Evolutionary conservation across 2,113 vertebrate species (phyloP), one percentile per base, ranked within the genome.

Genomic region (Sphyrna mokarran): DNA sequence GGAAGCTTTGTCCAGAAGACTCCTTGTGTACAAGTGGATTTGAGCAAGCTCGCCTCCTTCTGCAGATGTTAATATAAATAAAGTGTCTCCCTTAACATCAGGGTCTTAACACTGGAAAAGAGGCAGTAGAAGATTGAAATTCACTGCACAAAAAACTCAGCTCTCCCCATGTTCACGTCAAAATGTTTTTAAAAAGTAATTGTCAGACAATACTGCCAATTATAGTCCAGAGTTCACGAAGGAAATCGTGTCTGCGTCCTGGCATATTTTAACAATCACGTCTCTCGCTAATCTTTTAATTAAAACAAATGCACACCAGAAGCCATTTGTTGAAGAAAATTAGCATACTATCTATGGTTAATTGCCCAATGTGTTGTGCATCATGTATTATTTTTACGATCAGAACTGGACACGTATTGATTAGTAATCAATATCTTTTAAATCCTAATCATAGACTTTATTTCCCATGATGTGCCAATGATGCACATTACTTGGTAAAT

Each of bases 341-440:
- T 20, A 33, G 40, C 9, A 43, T 94, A 29, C 40, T 2, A 54
- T 48, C 40, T 16, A 22, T 94, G 37, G 3, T 10, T 43, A 90
- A 69, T 48, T 72, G 94, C 14, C 26, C 80, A 61, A 26, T 33
- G 54, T 26, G 40, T 14, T 70, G 91, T 69, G 68, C 9, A 43
- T 54, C 43, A 76, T 48, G 22, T 33, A 48, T 95, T 72, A 95
- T 70, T 33, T 72, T 95, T 95, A 95, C 68, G 22, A 70, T 76
- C 26, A 48, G 68, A 70, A 95, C 68, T 72, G 66, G 93, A 72
- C 93, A 14, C 29, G 23, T 29, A 94, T 94, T 29, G 93, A 94
- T 94, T 94, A 72, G 20, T 72, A 72, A 95, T 95, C 69, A 48
- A 95, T 95, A 76, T 33, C 37, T 13, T 76, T 95, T 72, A 95